Conservation (phyloP, 1,140 invertebrate genomes). For the Aphidius ervi region DNA sequence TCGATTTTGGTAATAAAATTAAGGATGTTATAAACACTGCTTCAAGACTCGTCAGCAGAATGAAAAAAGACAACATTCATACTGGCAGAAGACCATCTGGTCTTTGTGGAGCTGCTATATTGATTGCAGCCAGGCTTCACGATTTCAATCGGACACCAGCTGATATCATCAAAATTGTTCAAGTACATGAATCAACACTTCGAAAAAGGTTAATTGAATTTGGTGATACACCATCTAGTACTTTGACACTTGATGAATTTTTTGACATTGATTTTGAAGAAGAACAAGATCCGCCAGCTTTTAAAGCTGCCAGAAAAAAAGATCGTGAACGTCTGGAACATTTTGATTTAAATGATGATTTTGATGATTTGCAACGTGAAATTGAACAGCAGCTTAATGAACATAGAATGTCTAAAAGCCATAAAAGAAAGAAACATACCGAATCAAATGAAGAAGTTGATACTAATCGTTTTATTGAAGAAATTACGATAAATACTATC, state of each 20-base stretch:
- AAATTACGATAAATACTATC: constrained; percentile 58
- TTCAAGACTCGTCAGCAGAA: constrained; percentile 86
- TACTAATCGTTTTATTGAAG: constrained; percentile 55
- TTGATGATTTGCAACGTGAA: constrained; percentile 68
- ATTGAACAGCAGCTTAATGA: constrained; percentile 73
- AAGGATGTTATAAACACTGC: constrained; percentile 95
- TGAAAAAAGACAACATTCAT: constrained; percentile 98
- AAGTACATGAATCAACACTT: constrained; percentile 91
- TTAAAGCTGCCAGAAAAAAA: constrained; percentile 82
- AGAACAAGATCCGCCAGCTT: constrained; percentile 93
- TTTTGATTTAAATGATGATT: too few species aligned
- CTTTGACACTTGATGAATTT: constrained; percentile 93
- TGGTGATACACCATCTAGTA: constrained; percentile 81
- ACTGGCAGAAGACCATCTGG: constrained; percentile 93
- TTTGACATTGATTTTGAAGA: constrained; percentile 95
- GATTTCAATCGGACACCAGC: constrained; percentile 82
- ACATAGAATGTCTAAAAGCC: constrained; percentile 50
- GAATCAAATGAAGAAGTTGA: constrained; percentile 46
- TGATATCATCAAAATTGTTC: constrained; percentile 93
- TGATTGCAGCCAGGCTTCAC: constrained; percentile 90
- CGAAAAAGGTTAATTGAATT: constrained; percentile 92
- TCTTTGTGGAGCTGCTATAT: constrained; percentile 92
- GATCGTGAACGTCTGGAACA: constrained; percentile 81
- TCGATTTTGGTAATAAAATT: constrained; percentile 89
- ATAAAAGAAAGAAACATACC: constrained; percentile 40